Percentiles rank a stretch among this genome's conserved stretches.
phyloP scores from a whole-genome alignment of 2,113 vertebrate species.

The Anoura caudifer region DNA sequence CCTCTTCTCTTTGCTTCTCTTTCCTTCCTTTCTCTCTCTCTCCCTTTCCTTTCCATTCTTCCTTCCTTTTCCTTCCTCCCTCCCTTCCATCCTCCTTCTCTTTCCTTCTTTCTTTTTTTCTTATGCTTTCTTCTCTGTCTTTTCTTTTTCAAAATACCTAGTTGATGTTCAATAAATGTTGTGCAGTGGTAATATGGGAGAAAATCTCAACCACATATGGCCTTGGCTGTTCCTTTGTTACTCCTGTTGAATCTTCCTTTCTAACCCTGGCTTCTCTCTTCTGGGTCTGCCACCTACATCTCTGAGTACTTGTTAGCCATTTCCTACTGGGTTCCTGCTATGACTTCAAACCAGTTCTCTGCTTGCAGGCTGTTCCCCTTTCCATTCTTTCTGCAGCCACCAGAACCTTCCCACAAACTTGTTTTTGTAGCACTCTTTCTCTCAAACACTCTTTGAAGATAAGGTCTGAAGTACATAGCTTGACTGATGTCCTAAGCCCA shows the following conservation, averaged over 20 bases:
- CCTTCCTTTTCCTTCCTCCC: background rate
- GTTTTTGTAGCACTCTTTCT: background rate
- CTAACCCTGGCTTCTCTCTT: background rate
- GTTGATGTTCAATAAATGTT: background rate
- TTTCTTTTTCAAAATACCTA: background rate
- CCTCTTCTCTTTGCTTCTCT: too few relatives aligned
- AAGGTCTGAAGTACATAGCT: background rate
- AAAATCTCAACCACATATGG: background rate
- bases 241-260: background rate
- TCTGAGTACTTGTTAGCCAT: background rate
- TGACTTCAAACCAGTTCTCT: background rate
- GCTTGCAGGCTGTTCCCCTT: background rate
- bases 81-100: too few relatives aligned
- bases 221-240: background rate
- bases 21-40: background rate
- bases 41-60: too few relatives aligned
- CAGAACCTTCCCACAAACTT: constrained; percentile 19
- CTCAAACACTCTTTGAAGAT: background rate
- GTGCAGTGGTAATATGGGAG: background rate
- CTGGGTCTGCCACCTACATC: background rate
- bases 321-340: background rate
- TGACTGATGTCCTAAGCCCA: background rate
- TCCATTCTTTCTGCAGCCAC: background rate
- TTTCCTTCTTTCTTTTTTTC: background rate
- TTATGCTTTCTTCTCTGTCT: background rate